Evolutionary conservation across 2,113 vertebrate species (phyloP).

Genomic region (Miniopterus natalensis): DNA sequence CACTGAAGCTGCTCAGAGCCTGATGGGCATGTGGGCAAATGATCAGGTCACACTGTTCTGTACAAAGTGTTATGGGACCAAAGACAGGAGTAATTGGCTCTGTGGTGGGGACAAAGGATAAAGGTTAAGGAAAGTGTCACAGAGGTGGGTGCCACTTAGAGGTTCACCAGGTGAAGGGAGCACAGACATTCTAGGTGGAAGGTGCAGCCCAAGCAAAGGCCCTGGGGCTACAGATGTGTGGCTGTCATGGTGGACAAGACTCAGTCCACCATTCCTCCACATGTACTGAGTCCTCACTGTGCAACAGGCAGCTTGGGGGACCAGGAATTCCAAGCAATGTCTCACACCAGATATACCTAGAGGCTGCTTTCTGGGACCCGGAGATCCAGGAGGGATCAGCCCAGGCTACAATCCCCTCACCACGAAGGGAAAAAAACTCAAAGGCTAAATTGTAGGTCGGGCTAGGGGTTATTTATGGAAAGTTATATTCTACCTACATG

Average conservation of each 20-base stretch:
- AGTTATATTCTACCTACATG: constrained; percentile 76
- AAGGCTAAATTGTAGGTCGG: constrained; percentile 69
- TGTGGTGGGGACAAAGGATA: not conserved
- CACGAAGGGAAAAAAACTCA: not conserved
- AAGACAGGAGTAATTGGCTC: not conserved
- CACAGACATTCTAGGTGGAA: not conserved
- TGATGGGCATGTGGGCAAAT: not conserved
- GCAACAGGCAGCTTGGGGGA: accelerated
- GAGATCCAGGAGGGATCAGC: not conserved
- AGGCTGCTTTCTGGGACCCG: not conserved
- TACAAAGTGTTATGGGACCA: not conserved
- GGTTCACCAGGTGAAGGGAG: not conserved
- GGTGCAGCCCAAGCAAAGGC: not conserved
- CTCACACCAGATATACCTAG: not conserved
- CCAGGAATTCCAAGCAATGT: not conserved
- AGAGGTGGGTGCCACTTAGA: not conserved
- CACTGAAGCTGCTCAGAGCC: not conserved
- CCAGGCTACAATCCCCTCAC: constrained; percentile 45
- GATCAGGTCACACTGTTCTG: not conserved
- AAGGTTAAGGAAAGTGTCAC: not conserved
- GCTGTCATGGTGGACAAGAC: not conserved
- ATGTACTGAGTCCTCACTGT: accelerated
- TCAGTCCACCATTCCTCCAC: not conserved
- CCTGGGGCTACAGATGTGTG: not conserved
- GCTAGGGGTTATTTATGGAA: constrained; percentile 74